Conservation (phyloP, 2,113 vertebrate genomes). For the Lycocorax pyrrhopterus region DNA sequence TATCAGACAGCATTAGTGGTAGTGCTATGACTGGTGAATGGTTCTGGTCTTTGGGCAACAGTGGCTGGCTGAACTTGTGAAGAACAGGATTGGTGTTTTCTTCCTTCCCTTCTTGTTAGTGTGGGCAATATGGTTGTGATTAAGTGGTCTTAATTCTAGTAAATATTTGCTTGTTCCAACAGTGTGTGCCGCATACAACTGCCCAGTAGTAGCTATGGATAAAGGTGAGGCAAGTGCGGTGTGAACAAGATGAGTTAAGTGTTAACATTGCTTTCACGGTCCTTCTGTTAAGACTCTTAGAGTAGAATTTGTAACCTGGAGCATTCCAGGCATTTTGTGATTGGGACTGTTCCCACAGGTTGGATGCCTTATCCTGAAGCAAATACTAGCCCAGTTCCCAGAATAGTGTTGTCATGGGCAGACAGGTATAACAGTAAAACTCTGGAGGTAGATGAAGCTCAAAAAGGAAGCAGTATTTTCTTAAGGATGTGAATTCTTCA, state of each 20-base stretch:
- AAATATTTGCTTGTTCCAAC: background rate
- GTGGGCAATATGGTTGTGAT: background rate
- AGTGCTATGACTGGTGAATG: background rate
- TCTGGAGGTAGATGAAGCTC: background rate
- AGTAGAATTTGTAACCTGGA: background rate
- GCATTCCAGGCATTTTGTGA: background rate
- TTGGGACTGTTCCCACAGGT: background rate
- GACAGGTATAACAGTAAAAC: background rate
- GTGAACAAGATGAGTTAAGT: background rate
- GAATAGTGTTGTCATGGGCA: background rate
- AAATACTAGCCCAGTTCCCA: background rate
- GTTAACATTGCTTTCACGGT: background rate
- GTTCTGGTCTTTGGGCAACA: background rate
- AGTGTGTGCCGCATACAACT: background rate
- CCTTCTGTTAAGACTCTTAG: background rate
- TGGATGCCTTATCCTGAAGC: background rate
- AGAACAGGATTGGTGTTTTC: background rate
- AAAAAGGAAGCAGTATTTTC: background rate
- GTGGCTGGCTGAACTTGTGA: background rate
- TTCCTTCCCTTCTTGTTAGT: background rate
- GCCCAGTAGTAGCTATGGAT: background rate
- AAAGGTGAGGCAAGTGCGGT: background rate
- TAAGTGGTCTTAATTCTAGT: background rate
- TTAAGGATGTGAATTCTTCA: background rate
- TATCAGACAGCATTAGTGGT: background rate